Conservation (phyloP, 2,888 invertebrate genomes). For the Pammene fasciana region DNA sequence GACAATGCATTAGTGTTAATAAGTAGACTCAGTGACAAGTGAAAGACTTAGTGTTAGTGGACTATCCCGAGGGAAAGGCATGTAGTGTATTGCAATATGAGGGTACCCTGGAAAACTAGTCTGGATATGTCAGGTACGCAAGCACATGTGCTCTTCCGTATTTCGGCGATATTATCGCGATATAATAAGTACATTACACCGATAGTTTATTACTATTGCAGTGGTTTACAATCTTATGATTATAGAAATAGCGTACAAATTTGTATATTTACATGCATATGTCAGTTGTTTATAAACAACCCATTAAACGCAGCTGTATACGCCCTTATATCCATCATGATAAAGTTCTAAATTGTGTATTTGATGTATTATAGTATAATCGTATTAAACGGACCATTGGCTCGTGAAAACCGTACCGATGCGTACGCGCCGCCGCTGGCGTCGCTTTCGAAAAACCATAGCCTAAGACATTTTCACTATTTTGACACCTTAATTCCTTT, state of each 20-base stretch:
- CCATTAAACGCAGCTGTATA: neutral
- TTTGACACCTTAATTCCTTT: neutral
- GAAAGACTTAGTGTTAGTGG: no score
- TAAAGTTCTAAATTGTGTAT: slow-evolving; percentile 7
- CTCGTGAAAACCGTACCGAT: slow-evolving; percentile 19
- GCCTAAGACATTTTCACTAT: neutral
- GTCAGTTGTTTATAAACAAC: neutral
- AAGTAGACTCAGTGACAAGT: no score
- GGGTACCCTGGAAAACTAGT: no score
- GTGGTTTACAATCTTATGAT: neutral
- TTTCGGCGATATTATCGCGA: no score
- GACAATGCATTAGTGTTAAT: no score
- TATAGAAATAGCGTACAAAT: neutral
- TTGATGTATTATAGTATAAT: neutral
- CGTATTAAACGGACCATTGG: slow-evolving; percentile 6
- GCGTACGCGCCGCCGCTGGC: neutral
- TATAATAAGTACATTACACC: neutral
- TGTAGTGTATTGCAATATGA: no score
- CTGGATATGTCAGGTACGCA: no score
- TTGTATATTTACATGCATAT: neutral
- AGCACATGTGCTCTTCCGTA: no score
- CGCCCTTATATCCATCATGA: neutral
- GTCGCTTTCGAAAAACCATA: slow-evolving; percentile 21
- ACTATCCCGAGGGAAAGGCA: no score
- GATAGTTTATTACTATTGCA: neutral